phyloP scores from a whole-genome alignment of 2,888 invertebrate species.

The Tachystola acroxantha region DNA sequence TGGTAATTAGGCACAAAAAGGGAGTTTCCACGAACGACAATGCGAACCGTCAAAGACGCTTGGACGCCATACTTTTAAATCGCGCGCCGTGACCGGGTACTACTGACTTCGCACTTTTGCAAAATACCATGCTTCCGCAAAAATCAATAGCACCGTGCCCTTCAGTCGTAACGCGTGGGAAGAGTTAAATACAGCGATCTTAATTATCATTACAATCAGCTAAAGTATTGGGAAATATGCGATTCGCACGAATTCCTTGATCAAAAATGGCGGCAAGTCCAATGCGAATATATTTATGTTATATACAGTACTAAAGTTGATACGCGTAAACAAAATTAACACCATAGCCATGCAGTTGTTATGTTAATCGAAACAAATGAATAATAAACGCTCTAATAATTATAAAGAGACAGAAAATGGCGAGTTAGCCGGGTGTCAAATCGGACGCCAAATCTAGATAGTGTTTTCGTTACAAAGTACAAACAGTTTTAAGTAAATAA shows the following conservation, averaged over 20 bases:
- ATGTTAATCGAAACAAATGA: conserved; percentile 2
- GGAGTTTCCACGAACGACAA: conserved; percentile 5
- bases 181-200: too few relatives aligned
- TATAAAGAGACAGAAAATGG: conserved; percentile 47
- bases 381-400: neutral
- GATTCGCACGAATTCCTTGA: conserved; percentile 6
- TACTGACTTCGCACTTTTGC: conserved; percentile 20
- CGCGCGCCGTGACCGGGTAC: conserved; percentile 39
- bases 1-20: neutral
- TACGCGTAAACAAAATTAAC: neutral
- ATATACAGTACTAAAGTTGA: too few relatives aligned
- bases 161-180: too few relatives aligned
- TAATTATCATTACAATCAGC: too few relatives aligned
- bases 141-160: conserved; percentile 36
- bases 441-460: conserved; percentile 35
- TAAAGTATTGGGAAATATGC: conserved; percentile 20
- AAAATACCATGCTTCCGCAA: conserved; percentile 18
- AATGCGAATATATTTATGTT: neutral
- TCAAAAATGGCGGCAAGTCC: conserved; percentile 62
- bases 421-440: conserved; percentile 68
- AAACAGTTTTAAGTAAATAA: conserved; percentile 41
- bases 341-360: neutral
- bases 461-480: conserved; percentile 40
- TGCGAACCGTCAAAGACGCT: conserved; percentile 28
- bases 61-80: conserved; percentile 64